phyloP scores from a whole-genome alignment of 2,888 invertebrate genomes.

The Eledone cirrhosa region DNA sequence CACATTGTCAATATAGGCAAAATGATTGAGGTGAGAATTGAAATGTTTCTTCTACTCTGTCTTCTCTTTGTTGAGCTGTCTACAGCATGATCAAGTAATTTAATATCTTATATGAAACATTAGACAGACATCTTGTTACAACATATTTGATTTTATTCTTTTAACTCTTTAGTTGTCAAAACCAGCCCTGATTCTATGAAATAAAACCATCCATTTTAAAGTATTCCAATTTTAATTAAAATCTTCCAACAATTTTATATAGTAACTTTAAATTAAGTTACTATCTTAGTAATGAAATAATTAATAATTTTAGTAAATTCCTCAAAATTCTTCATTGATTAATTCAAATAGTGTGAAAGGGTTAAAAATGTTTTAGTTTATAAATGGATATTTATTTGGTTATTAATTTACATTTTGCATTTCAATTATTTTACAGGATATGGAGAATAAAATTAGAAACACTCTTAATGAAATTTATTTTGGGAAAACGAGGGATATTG shows the following conservation, averaged over 20 bases:
- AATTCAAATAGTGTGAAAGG: too few relatives aligned
- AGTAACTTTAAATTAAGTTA: too few relatives aligned
- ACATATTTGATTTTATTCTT: too few relatives aligned
- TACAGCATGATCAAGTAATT: too few relatives aligned
- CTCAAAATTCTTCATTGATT: too few relatives aligned
- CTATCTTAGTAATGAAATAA: too few relatives aligned
- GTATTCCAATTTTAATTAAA: background rate
- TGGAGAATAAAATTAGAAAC: slow-evolving; percentile 99
- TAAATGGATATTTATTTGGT: background rate
- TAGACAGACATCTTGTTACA: too few relatives aligned
- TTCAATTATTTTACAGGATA: slow-evolving; percentile 73
- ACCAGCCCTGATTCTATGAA: background rate
- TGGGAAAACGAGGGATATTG: slow-evolving; percentile 98
- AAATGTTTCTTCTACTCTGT: background rate
- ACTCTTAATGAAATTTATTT: slow-evolving; percentile 99
- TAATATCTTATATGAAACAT: too few relatives aligned
- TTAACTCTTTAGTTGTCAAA: too few relatives aligned
- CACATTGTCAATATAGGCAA: slow-evolving; percentile 98
- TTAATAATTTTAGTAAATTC: too few relatives aligned
- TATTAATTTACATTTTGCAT: too few relatives aligned
- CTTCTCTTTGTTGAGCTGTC: too few relatives aligned
- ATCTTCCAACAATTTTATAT: background rate
- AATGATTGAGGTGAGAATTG: slow-evolving; percentile 82
- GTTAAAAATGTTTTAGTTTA: background rate
- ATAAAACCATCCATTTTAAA: background rate